Evolutionary conservation across 2,888 invertebrate species (phyloP).

Genomic region (Leistus spinibarbis): DNA sequence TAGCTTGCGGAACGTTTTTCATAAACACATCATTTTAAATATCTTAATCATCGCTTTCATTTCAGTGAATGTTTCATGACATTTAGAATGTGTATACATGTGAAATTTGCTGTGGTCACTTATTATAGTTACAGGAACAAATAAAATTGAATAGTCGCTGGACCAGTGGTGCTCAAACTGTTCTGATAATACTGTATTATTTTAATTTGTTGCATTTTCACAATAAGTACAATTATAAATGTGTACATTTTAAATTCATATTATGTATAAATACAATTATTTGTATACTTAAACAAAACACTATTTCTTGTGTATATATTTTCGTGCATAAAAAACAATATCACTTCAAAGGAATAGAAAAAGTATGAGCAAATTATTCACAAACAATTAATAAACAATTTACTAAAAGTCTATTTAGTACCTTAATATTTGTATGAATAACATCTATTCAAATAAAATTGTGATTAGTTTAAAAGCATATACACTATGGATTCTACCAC

Average conservation of each 20-base stretch:
- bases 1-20: not conserved
- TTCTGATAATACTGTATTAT: not conserved
- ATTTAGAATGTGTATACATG: not conserved
- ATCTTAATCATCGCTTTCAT: slow-evolving; percentile 26
- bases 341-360: no score
- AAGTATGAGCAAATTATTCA: no score
- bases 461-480: no score
- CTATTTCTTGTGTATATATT: no score
- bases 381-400: no score
- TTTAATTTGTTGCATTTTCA: not conserved
- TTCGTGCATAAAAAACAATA: no score
- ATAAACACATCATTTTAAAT: not conserved
- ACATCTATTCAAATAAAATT: no score
- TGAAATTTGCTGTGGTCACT: not conserved
- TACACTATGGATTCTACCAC: no score
- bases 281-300: no score
- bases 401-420: no score
- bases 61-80: slow-evolving; percentile 23
- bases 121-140: not conserved
- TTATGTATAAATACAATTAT: no score
- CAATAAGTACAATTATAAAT: not conserved
- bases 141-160: not conserved
- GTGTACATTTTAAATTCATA: not conserved
- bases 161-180: not conserved
- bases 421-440: no score